A percentile compares a stretch with the other conserved stretches of the same genome.
These are phyloP conservation scores for Cancer borealis DNA, from an alignment of 2,888 invertebrate species.

Conservation along the genomic window DNA sequence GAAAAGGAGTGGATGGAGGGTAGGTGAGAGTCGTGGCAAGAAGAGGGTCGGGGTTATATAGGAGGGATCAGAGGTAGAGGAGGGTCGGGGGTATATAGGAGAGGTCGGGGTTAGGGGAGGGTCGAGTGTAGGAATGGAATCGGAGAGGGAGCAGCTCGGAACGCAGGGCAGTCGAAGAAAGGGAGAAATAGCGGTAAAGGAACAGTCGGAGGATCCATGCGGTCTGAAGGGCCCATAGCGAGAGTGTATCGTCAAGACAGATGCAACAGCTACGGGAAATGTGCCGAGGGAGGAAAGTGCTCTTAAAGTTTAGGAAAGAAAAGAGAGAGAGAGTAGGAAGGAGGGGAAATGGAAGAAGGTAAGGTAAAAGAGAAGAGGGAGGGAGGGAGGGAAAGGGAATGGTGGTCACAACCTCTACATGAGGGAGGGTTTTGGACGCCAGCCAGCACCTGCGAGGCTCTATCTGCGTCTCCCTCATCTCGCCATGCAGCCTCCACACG, in stretches of 20 bases:
- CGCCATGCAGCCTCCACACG: not conserved
- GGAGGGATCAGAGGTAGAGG: not conserved
- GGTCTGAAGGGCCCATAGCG: not conserved
- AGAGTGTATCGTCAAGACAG: not conserved
- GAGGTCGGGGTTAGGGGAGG: not conserved
- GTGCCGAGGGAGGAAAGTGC: not conserved
- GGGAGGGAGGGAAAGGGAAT: not conserved
- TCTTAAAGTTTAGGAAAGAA: not conserved
- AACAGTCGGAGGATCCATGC: not conserved
- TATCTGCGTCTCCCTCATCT: not conserved
- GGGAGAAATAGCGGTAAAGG: not conserved
- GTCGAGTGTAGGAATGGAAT: not conserved
- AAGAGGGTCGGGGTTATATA: not conserved
- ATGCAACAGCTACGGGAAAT: not conserved
- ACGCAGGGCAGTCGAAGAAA: not conserved
- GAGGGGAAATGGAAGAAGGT: not conserved
- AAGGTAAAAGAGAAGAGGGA: not conserved
- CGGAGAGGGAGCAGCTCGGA: not conserved
- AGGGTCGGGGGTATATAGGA: not conserved
- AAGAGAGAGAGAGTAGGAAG: not conserved
- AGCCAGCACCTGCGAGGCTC: not conserved
- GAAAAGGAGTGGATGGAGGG: not conserved
- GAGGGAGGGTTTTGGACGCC: not conserved
- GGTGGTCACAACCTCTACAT: constrained; percentile 24
- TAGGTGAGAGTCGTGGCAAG: not conserved